Base-by-base conservation (phyloP, 2,113 vertebrate species). In the Beaufortia kweichowensis region DNA sequence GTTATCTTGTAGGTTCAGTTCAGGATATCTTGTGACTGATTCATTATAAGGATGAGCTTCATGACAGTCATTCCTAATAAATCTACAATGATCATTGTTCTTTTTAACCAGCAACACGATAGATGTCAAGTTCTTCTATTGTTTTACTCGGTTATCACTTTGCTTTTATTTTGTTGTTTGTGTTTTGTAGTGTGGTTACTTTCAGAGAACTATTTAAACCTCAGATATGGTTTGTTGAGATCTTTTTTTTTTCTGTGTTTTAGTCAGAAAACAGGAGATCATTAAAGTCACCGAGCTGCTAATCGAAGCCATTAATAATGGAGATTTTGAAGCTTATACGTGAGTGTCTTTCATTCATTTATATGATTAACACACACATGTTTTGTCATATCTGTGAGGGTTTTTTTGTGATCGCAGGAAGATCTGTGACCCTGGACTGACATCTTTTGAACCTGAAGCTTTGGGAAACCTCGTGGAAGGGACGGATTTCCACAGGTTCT, bases 291-390 rank as follows among this genome's bases (percentile, higher is more conserved):
- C 96, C 0, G 97, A 99, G 85, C 96, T 97, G 87, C 90, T 99
- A 88, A 99, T 99, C 6, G 97, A 99, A 89, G 96, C 96, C 17
- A 98, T 99, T 88, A 99, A 98, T 91, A 98, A 95, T 1, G 95
- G 96, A n/a, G 97, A 99, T 90, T 98, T 99, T 17, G 97, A 99
- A 90, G 96, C 96, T 24, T 98, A 99, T 90, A 98, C 95, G 97
- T 99, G 73, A 96, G 96, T 92, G 23, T 21, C 14, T 60, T 14
- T 14, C 5, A 10, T 24, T 3, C 31, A 56, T 14, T 12, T 4
- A 7, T 19, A 8, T 41, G 0, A 0, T 3, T 2, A 3, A 10
- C n/a, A n/a, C n/a, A n/a, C n/a, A 5, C 14, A 29, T 24, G 7
- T 24, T 24, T n/a, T 8, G 23, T 41, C 9, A 21, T 12, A 1